These are phyloP conservation scores for Serripes groenlandicus DNA, from an alignment of 2,888 invertebrate species.

Conservation along the genomic window DNA sequence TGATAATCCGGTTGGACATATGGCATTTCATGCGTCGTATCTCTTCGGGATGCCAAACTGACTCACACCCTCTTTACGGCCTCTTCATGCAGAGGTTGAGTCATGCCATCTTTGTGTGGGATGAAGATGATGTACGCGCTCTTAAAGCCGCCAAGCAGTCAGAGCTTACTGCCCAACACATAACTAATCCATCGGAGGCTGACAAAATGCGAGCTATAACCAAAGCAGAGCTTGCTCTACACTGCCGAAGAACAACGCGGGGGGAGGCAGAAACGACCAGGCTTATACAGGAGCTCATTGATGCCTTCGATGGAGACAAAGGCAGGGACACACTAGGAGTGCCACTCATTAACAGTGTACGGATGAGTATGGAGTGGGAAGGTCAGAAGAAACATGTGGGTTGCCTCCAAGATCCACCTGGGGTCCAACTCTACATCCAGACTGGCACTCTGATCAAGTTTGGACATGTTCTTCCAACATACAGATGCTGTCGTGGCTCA, in stretches of 20 bases:
- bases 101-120: constrained; percentile 65
- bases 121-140: constrained; percentile 54
- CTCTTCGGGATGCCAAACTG: constrained; percentile 51
- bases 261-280: constrained; percentile 47
- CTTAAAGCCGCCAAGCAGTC: constrained; percentile 67
- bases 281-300: constrained; percentile 54
- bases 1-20: constrained; percentile 59
- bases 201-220: constrained; percentile 48
- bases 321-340: constrained; percentile 62
- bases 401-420: constrained; percentile 69
- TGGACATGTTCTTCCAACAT: constrained; percentile 61
- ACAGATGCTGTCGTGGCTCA: constrained; percentile 72
- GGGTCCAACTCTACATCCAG: constrained; percentile 51
- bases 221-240: constrained; percentile 51
- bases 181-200: constrained; percentile 43
- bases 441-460: constrained; percentile 64
- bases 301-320: constrained; percentile 45
- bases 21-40: constrained; percentile 69
- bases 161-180: constrained; percentile 44
- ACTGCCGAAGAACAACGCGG: constrained; percentile 61
- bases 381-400: constrained; percentile 58
- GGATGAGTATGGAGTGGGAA: constrained; percentile 63
- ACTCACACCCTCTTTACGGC: constrained; percentile 55
- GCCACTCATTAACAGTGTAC: constrained; percentile 57
- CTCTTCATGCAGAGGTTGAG: constrained; percentile 60